Conservation (phyloP, 2,113 vertebrate genomes). For the Amphiprion percula region DNA sequence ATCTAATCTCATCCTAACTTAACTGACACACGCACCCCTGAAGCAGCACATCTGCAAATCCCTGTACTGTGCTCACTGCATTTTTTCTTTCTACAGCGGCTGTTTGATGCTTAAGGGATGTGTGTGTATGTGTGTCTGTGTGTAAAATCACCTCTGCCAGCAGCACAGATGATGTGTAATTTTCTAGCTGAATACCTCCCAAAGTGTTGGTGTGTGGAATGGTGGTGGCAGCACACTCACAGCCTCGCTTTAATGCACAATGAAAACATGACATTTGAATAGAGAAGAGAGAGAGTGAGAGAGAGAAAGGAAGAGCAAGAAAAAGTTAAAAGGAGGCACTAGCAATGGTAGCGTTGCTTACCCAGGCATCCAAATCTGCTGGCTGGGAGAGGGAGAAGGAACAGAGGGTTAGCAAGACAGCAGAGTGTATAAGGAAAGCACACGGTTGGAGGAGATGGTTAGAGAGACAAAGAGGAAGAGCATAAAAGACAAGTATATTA, state of each 20-base stretch:
- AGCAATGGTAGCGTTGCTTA: slow-evolving; percentile 80
- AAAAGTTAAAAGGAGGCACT: slow-evolving; percentile 34
- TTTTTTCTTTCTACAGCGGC: slow-evolving; percentile 51
- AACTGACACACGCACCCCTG: slow-evolving; percentile 50
- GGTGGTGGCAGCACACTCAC: slow-evolving; percentile 68
- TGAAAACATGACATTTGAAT: slow-evolving; percentile 91
- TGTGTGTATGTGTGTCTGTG: slow-evolving; percentile 51
- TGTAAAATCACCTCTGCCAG: slow-evolving; percentile 83
- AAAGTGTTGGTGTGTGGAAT: slow-evolving; percentile 89
- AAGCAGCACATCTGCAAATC: slow-evolving; percentile 70
- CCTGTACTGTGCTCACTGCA: slow-evolving; percentile 44
- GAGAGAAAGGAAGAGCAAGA: slow-evolving; percentile 73
- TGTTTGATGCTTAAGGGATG: slow-evolving; percentile 69
- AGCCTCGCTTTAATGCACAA: slow-evolving; percentile 83
- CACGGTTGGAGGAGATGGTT: not conserved
- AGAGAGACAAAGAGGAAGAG: slow-evolving; percentile 4
- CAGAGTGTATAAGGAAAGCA: slow-evolving; percentile 19
- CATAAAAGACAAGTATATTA: slow-evolving; percentile 17
- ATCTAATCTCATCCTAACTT: slow-evolving; percentile 65
- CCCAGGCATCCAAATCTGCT: slow-evolving; percentile 88
- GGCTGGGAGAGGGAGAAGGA: slow-evolving; percentile 82
- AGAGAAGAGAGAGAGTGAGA: slow-evolving; percentile 78
- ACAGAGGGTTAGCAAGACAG: slow-evolving; percentile 53
- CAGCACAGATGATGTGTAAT: slow-evolving; percentile 91
- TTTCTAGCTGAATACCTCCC: slow-evolving; percentile 94